Conservation (phyloP, 2,888 invertebrate species). For the Sycophila texana region DNA sequence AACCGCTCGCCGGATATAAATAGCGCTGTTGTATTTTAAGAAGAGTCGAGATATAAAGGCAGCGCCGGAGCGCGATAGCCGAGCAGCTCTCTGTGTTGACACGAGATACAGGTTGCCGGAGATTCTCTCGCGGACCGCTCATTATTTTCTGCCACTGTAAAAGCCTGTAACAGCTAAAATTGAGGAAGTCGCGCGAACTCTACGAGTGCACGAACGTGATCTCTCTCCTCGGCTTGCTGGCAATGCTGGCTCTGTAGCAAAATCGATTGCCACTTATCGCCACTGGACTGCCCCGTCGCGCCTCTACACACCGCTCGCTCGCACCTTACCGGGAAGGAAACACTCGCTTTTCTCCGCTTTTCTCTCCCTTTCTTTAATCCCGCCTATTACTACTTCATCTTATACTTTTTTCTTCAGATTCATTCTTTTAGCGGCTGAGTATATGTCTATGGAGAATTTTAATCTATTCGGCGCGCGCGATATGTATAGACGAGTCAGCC, state of each 20-base stretch:
- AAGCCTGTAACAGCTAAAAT: too few relatives aligned
- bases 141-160: not conserved
- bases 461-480: conserved; percentile 33
- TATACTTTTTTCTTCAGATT: too few relatives aligned
- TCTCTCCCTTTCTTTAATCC: not conserved
- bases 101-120: conserved; percentile 50
- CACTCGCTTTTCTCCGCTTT: not conserved
- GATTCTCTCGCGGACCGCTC: not conserved
- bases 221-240: not conserved
- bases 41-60: conserved; percentile 61
- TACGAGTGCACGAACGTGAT: not conserved
- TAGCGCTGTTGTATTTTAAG: conserved; percentile 71
- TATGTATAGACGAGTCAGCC: conserved; percentile 19
- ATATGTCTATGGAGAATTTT: conserved; percentile 29
- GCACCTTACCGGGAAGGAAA: not conserved
- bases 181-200: too few relatives aligned
- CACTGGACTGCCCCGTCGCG: conserved; percentile 2
- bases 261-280: conserved; percentile 47
- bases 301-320: conserved; percentile 2
- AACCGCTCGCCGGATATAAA: conserved; percentile 64
- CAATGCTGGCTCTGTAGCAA: conserved; percentile 25
- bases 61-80: not conserved
- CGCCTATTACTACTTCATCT: too few relatives aligned
- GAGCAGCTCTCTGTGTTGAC: conserved; percentile 23
- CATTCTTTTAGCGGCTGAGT: not conserved